Base-by-base conservation (phyloP, 2,113 vertebrate genomes). In the Lathamus discolor region DNA sequence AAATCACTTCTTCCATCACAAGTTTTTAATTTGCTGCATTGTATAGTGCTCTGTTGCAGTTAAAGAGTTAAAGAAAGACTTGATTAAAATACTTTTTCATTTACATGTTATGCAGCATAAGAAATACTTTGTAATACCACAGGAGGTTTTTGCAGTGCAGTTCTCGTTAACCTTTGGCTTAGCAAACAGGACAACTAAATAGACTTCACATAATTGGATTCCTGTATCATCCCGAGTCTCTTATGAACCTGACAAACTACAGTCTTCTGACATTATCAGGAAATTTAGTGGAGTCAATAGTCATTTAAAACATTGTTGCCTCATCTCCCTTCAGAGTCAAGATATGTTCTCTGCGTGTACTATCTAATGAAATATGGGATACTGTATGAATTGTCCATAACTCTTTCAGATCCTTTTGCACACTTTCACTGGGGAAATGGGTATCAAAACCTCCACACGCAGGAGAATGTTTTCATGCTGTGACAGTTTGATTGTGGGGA, bases 91-190 rank as follows among this genome's bases (percentile, higher is more conserved):
- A 95, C 64, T 90, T 95, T 94, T 97, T 95, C 93, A 96, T 98
- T 90, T 95, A 95, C 93, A 94, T 94, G 96, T 97, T 96, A 91
- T 96, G 86, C 95, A 92, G 95, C 92, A 90, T 96, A 97, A 97
- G 93, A 97, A 97, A 81, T 97, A 80, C 97, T 97, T 97, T 94
- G 85, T 94, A 96, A 87, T 96, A 97, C 94, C 79, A 97, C 79
- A 69, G 92, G 92, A 97, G 95, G 96, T 98, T 97, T 98, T 98
- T 98, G 98, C 97, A 96, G 88, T 98, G 97, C 98, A 96, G 96
- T 98, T 98, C 98, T 99, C 98, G 98, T 99, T 99, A 99, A 98
- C 98, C 98, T 98, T 97, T 98, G 95, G 89, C 96, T 97, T 97
- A 97, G 93, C 95, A 97, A 97, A 97, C 93, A 97, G 92, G 92